Base-by-base conservation (phyloP, 2,888 invertebrate genomes). In the Monopis laevigella region DNA sequence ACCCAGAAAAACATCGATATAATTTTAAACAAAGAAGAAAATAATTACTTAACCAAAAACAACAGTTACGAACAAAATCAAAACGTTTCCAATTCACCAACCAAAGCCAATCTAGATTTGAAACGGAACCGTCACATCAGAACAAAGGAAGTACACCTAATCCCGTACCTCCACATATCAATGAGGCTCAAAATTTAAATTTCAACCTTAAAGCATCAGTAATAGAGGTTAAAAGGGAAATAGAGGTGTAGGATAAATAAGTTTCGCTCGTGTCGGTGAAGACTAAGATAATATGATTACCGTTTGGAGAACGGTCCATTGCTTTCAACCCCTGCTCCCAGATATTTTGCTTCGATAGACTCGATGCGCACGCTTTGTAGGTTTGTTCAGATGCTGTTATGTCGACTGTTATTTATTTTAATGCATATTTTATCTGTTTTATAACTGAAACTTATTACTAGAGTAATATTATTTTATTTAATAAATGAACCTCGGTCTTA, bases 281-380 rank as follows among this genome's bases (percentile, higher is more conserved):
- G 16, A 34, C 55, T 51, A 50, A 49, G 52, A 54, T 61, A 63
- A 65, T 64, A 61, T 57, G 58, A 64, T 65, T 57, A 59, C 53
- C 49, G 45, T n/a, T 42, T 48, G 48, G 46, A 50, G 46, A 42
- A 46, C 49, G 45, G 45, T 50, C 43, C 41, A 44, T 43, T 43
- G 40, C 40, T 32, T 42, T 43, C 41, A 45, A 36, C 24, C 29
- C 36, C 30, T 28, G 28, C 16, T 17, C 11, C 26, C 18, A 27
- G 34, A 34, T 17, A 34, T 34, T 34, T 34, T 34, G 34, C 18
- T 16, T 18, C 18, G 4, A 30, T 30, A 30, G 14, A 4, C 3
- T 5, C 14, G 3, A 30, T 13, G 14, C 11, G 27, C 11, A 27
- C 6, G 27, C 11, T 27, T 2, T 27, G 11, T 6, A 27, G 11